Conservation (phyloP, 1,140 invertebrate species). For the Drosophila tsacasi region DNA sequence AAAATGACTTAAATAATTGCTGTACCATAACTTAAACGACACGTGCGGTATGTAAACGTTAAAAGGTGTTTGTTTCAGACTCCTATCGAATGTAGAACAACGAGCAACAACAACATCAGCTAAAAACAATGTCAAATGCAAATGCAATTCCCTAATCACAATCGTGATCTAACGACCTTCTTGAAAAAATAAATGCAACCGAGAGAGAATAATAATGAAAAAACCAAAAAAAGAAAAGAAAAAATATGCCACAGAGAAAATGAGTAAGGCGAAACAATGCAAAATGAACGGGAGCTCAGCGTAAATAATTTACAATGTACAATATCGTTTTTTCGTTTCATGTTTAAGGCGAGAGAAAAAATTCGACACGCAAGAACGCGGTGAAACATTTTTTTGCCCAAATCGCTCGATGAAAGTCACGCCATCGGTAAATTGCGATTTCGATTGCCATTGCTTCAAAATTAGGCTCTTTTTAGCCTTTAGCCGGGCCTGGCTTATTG, state of each 20-base stretch:
- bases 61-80: constrained; percentile 68
- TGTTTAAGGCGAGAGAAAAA: constrained; percentile 79
- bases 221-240: constrained; percentile 6
- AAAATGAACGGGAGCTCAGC: constrained; percentile 47
- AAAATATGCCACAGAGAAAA: constrained; percentile 43
- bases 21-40: constrained; percentile 53
- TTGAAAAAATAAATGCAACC: constrained; percentile 56
- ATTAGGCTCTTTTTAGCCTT: not conserved
- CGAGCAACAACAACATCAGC: constrained; percentile 43
- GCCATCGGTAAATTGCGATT: constrained; percentile 39
- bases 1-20: constrained; percentile 57
- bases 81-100: constrained; percentile 38
- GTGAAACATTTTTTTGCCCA: constrained; percentile 84
- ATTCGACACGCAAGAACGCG: constrained; percentile 85
- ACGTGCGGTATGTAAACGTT: constrained; percentile 65
- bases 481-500: constrained; percentile 46
- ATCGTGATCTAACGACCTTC: constrained; percentile 72
- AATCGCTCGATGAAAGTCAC: constrained; percentile 79
- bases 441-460: constrained; percentile 16
- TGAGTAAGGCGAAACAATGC: constrained; percentile 33
- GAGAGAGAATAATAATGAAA: constrained; percentile 27
- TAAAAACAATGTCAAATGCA: constrained; percentile 60
- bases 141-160: constrained; percentile 73
- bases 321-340: constrained; percentile 51
- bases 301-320: constrained; percentile 63